Evolutionary conservation across 2,888 invertebrate species (phyloP).

Genomic region (Bedellia somnulentella): DNA sequence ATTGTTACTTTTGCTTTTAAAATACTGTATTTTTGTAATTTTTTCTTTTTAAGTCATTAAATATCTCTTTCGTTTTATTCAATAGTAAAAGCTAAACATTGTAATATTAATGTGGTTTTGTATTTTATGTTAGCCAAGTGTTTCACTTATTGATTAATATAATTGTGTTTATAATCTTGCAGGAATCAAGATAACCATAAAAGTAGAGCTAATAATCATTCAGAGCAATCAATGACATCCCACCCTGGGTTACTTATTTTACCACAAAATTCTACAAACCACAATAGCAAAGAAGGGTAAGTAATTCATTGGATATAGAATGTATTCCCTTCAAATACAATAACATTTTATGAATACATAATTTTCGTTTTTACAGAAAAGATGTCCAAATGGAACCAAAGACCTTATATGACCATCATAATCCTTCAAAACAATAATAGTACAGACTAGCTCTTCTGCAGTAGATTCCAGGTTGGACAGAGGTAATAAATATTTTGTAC

Average conservation of each 20-base stretch:
- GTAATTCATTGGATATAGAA: conserved; percentile 18
- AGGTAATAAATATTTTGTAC: no score
- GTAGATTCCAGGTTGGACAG: conserved; percentile 41
- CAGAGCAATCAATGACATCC: conserved; percentile 38
- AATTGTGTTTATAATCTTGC: no score
- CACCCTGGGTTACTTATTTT: conserved; percentile 43
- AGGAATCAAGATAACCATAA: conserved; percentile 29
- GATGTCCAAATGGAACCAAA: conserved; percentile 19
- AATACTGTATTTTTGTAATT: no score
- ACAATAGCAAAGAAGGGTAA: conserved; percentile 38
- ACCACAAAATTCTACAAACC: conserved; percentile 35
- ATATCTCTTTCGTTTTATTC: no score
- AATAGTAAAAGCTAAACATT: no score
- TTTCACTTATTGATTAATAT: no score
- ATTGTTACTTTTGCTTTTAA: no score
- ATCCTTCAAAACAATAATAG: conserved; percentile 69
- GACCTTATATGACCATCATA: conserved; percentile 44
- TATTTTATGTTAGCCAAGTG: no score
- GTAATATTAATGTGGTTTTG: no score
- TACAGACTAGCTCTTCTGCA: conserved; percentile 52
- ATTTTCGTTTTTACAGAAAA: neutral
- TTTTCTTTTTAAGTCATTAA: no score
- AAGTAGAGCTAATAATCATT: conserved; percentile 29
- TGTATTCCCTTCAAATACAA: neutral
- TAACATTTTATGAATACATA: neutral